Conservation (phyloP, 2,797 vertebrate species). For the Lacerta agilis region DNA sequence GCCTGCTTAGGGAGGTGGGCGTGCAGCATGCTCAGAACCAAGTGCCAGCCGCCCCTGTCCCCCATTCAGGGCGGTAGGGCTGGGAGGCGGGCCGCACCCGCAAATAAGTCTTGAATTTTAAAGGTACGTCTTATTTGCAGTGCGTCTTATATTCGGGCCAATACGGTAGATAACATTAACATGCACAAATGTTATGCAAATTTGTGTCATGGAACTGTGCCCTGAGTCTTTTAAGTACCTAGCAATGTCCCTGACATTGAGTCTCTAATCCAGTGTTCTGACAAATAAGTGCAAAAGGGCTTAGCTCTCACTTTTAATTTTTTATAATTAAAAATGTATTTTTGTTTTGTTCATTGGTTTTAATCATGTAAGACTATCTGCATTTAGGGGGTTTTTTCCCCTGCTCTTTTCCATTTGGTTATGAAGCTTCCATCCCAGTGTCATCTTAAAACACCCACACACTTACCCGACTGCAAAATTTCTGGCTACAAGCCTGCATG, state of each 20-base stretch:
- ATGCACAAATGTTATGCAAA: too few relatives aligned
- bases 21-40: too few relatives aligned
- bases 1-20: too few relatives aligned
- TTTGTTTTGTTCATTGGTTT: background rate
- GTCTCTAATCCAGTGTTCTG: background rate
- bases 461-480: background rate
- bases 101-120: too few relatives aligned
- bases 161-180: too few relatives aligned
- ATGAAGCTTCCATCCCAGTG: background rate
- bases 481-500: background rate
- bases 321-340: background rate
- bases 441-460: background rate
- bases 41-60: rapidly evolving
- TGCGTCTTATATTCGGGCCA: too few relatives aligned
- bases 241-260: background rate
- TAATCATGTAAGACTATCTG: background rate
- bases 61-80: too few relatives aligned
- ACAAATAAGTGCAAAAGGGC: background rate
- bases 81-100: too few relatives aligned
- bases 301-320: background rate
- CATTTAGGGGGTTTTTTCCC: background rate
- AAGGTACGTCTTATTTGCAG: too few relatives aligned
- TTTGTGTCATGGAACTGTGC: too few relatives aligned
- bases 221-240: too few relatives aligned
- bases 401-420: background rate